Conservation (phyloP, 2,113 vertebrate species). For the Regulus satrapa region DNA sequence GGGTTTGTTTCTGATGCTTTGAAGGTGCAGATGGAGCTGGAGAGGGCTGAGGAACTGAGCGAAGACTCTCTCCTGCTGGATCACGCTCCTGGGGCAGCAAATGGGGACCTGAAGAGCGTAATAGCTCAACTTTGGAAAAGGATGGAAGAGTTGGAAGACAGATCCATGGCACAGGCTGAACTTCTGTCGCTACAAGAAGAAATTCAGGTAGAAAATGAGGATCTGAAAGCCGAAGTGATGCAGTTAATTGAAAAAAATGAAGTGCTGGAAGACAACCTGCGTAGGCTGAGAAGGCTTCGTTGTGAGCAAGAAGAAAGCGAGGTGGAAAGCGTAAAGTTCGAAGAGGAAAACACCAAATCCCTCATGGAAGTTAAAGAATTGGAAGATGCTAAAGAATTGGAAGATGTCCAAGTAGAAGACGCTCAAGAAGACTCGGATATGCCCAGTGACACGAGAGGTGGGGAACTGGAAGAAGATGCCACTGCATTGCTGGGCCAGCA, state of each 20-base stretch:
- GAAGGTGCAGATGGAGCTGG: slow-evolving; percentile 64
- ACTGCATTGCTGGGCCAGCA: fast-evolving
- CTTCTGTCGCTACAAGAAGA: slow-evolving; percentile 46
- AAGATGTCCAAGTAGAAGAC: slow-evolving; percentile 19
- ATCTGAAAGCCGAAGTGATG: slow-evolving; percentile 49
- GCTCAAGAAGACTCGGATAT: neutral
- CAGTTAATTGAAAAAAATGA: slow-evolving; percentile 52
- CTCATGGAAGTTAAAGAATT: slow-evolving; percentile 33
- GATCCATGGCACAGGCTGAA: slow-evolving; percentile 22
- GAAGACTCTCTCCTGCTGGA: slow-evolving; percentile 47
- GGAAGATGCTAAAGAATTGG: slow-evolving; percentile 6
- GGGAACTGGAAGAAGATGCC: slow-evolving; percentile 31
- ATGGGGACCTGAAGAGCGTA: slow-evolving; percentile 62
- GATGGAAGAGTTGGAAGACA: slow-evolving; percentile 58
- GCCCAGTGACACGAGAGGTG: neutral
- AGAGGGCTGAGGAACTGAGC: slow-evolving; percentile 38
- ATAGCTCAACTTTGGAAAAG: slow-evolving; percentile 72
- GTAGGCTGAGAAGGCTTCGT: neutral
- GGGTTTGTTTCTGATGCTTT: slow-evolving; percentile 24
- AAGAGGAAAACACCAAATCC: slow-evolving; percentile 48
- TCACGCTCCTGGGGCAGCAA: neutral
- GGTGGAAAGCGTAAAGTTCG: slow-evolving; percentile 40
- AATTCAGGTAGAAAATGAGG: slow-evolving; percentile 63
- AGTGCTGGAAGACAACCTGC: slow-evolving; percentile 38
- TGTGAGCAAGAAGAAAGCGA: slow-evolving; percentile 46